Conservation (phyloP, 2,113 vertebrate species). For the Rhinopomastus cyanomelas region DNA sequence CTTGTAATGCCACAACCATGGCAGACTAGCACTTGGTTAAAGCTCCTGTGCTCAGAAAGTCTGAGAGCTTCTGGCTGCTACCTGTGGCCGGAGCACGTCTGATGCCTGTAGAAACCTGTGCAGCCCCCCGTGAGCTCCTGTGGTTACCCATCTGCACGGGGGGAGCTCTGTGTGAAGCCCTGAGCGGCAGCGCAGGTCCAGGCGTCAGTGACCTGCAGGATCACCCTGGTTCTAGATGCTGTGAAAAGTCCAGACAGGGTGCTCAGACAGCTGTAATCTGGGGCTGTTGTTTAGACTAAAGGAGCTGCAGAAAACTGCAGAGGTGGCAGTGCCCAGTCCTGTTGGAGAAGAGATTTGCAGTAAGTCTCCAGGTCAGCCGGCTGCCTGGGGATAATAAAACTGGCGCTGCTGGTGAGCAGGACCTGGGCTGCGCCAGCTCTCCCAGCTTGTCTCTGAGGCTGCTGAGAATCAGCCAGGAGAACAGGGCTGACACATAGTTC, state of each 20-base stretch:
- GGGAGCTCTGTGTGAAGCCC: not conserved
- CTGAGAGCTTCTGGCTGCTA: not conserved
- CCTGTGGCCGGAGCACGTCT: not conserved
- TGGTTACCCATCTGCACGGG: accelerated
- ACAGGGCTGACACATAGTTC: not conserved
- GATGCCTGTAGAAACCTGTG: not conserved
- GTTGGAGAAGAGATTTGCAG: not conserved
- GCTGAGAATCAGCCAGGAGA: not conserved
- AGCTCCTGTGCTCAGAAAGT: not conserved
- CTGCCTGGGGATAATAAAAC: not conserved
- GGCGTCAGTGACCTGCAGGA: accelerated
- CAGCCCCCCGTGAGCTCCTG: not conserved
- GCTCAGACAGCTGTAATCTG: not conserved
- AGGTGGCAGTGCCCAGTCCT: not conserved
- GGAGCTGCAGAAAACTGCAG: not conserved
- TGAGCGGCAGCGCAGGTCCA: accelerated
- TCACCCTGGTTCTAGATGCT: not conserved
- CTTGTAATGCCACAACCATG: not conserved
- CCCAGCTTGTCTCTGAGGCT: not conserved
- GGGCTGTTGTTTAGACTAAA: not conserved
- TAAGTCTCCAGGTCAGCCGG: not conserved
- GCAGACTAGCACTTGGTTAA: not conserved
- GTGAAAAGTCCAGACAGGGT: not conserved
- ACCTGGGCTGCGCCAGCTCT: not conserved
- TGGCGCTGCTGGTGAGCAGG: not conserved